phyloP scores from a whole-genome alignment of 1,140 invertebrate species.

The Diploscapter pachys region DNA sequence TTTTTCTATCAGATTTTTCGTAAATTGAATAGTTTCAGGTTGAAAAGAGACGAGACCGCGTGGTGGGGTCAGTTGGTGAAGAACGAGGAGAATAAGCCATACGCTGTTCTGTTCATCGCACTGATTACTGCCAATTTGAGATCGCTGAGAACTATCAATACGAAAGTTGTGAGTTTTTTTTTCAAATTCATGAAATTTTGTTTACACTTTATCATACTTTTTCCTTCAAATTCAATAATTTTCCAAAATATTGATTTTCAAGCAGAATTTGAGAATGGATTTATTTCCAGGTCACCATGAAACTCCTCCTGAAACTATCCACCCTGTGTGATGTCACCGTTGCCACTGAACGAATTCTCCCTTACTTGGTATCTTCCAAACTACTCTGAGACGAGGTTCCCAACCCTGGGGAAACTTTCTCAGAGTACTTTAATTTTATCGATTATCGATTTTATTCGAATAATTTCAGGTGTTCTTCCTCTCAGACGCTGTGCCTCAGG shows the following conservation, averaged over 20 bases:
- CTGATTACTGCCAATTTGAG: slow-evolving; percentile 51
- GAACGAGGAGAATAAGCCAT: slow-evolving; percentile 28
- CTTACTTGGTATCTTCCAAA: slow-evolving; percentile 42
- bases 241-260: slow-evolving; percentile 7
- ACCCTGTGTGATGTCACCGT: slow-evolving; percentile 38
- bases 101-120: slow-evolving; percentile 49
- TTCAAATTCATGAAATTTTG: not conserved
- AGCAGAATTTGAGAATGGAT: slow-evolving; percentile 42
- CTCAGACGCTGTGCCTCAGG: slow-evolving; percentile 42
- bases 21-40: not conserved
- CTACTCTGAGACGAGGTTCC: slow-evolving; percentile 6
- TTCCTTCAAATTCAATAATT: not conserved
- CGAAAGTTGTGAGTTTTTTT: slow-evolving; percentile 49
- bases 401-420: not conserved
- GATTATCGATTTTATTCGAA: not conserved
- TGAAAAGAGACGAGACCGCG: slow-evolving; percentile 43
- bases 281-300: slow-evolving; percentile 21
- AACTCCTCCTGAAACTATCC: slow-evolving; percentile 44
- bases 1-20: slow-evolving; percentile 7
- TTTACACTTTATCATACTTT: too few species aligned
- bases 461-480: slow-evolving; percentile 40
- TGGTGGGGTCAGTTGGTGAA: slow-evolving; percentile 34
- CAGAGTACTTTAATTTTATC: not conserved
- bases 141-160: slow-evolving; percentile 42
- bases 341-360: slow-evolving; percentile 52